A percentile compares a stretch with the other conserved stretches of the same genome.
These are phyloP conservation scores for Squalus acanthias DNA, from an alignment of 2,797 vertebrate genomes.

Conservation along the genomic window DNA sequence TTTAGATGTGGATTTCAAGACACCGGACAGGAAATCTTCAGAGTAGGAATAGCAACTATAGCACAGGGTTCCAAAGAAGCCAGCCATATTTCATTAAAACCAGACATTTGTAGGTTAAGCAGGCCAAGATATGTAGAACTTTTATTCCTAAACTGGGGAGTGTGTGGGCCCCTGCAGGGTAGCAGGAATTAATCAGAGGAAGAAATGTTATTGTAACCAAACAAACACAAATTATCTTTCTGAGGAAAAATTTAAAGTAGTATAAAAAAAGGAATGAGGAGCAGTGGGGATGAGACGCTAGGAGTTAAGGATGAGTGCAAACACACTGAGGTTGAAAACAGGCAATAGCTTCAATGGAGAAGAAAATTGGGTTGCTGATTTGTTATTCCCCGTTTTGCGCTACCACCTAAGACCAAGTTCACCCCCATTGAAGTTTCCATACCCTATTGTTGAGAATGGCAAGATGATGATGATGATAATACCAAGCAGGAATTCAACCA, in stretches of 20 bases:
- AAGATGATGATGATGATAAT: too few relatives aligned
- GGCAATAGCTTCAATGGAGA: too few relatives aligned
- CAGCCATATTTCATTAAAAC: constrained; percentile 6
- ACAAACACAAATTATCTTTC: not conserved
- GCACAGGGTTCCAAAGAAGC: not conserved
- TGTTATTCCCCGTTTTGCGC: too few relatives aligned
- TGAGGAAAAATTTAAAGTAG: not conserved
- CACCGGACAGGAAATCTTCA: not conserved
- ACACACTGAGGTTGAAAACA: too few relatives aligned
- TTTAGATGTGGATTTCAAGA: not conserved
- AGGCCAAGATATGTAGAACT: not conserved
- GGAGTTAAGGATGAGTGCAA: too few relatives aligned
- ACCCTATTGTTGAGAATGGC: too few relatives aligned
- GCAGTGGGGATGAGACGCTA: not conserved
- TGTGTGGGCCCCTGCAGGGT: not conserved
- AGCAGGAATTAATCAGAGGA: not conserved
- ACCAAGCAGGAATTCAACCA: too few relatives aligned
- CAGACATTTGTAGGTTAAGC: not conserved
- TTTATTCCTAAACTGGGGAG: not conserved
- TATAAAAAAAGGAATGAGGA: not conserved
- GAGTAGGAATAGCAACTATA: not conserved
- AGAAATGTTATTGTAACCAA: not conserved
- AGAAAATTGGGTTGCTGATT: too few relatives aligned
- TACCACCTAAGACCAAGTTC: too few relatives aligned
- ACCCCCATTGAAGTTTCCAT: too few relatives aligned